Conservation (phyloP, 2,888 invertebrate genomes). For the Ophion slaviceki region DNA sequence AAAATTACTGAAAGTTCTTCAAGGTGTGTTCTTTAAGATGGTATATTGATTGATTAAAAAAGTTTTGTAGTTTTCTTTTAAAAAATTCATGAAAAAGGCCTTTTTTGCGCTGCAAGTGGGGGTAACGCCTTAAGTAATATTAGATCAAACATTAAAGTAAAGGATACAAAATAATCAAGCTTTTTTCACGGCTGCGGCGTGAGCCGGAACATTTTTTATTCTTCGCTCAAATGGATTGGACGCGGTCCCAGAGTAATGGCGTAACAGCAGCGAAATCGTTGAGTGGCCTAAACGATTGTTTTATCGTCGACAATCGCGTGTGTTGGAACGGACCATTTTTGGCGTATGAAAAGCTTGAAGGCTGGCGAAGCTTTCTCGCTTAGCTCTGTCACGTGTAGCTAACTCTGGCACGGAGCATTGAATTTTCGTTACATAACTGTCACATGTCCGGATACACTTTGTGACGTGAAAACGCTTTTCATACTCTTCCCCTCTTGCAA, state of each 20-base stretch:
- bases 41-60: too few species aligned
- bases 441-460: conserved; percentile 47
- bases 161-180: background rate
- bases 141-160: too few species aligned
- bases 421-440: conserved; percentile 39
- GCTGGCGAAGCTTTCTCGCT: conserved; percentile 22
- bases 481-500: conserved; percentile 22
- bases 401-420: background rate
- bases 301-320: conserved; percentile 18
- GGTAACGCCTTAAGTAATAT: too few species aligned
- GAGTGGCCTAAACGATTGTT: conserved; percentile 10
- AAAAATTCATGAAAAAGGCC: too few species aligned
- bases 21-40: too few species aligned
- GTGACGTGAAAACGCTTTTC: conserved; percentile 50
- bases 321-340: conserved; percentile 6
- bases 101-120: too few species aligned
- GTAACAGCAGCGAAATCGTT: background rate
- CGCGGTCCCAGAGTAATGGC: background rate
- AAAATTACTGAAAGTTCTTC: too few species aligned
- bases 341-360: conserved; percentile 18
- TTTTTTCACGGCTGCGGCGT: background rate
- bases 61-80: too few species aligned
- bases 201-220: too few species aligned
- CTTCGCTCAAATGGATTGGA: background rate
- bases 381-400: conserved; percentile 38